Base-by-base conservation (phyloP, 2,113 vertebrate genomes). In the Echinops telfairi region DNA sequence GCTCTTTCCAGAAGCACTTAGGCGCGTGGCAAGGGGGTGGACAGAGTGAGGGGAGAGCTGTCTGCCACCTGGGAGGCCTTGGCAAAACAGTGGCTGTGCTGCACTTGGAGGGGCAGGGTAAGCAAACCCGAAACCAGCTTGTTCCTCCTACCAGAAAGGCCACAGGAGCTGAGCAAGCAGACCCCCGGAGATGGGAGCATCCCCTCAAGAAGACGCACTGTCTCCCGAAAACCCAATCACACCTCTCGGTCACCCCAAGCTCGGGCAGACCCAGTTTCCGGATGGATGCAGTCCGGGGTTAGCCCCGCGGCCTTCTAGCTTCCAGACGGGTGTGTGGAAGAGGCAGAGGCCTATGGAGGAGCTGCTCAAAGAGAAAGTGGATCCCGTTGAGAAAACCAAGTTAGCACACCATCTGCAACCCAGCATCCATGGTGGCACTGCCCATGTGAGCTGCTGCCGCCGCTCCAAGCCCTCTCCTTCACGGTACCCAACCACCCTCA, bases 51-150 rank as follows among this genome's bases (percentile, higher is more conserved):
- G n/a, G 25, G 2, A 40, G 11, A 31, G 8, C 62, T 36, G 6
- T 20, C 31, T 36, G 2, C 2, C 15, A 1, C 0, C 6, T 14
- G n/a, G 25, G 62, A 66, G 31, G 16, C 11, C 14, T 40, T 10
- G 29, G 20, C 64, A 33, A n/a, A 31, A 23, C 60, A 0, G 2
- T 9, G 16, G 17, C 62, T 15, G 31, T 0, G 4, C 73, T n/a
- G 2, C 36, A 38, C 0, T 3, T 53, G 60, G 15, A 38, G 1
- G 4, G 62, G 2, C 27, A 15, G 0, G 6, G 1, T 25, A 0
- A 22, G 16, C 66, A 64, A 57, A 27, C 7, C 29, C 2, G 12
- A 58, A 62, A 11, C 0, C 0, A 1, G 58, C 17, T n/a, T 1
- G 6, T 60, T 53, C 4, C 4, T 27, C 27, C 6, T 0, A 2